Base-by-base conservation (phyloP, 2,888 invertebrate species). In the Euspilapteryx auroguttella region DNA sequence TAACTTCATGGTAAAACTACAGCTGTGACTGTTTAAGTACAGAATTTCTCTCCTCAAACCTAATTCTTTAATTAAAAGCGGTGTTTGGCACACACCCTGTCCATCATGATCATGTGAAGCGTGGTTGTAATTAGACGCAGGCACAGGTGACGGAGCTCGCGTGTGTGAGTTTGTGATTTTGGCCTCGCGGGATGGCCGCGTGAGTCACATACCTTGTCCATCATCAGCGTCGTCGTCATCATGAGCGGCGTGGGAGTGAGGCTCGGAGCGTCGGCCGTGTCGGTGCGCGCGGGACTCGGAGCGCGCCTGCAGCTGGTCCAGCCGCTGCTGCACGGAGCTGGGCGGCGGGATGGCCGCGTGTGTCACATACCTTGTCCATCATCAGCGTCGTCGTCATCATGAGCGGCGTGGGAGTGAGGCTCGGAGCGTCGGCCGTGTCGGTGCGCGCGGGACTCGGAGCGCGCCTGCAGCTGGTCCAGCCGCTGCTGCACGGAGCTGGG, bases 281-380 rank as follows among this genome's bases (percentile, higher is more conserved):
- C n/a, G n/a, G n/a, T n/a, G n/a, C n/a, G n/a, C 42, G 47, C 59
- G 59, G 36, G 57, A 42, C n/a, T n/a, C n/a, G 46, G n/a, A n/a
- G n/a, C 68, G 57, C 45, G 69, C 69, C 56, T 69, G 71, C 56
- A 75, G 32, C 52, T 46, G 63, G 45, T 73, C 71, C 37, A 75
- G 61, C 47, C 57, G 55, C 54, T 71, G 73, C 52, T 75, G 73
- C 57, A 75, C 73, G 20, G 71, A 54, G 12, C 61, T 63, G 50
- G 73, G 73, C 44, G 65, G 56, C 41, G 73, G 73, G 55, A 75
- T 68, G 53, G 73, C 73, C 14, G 65, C 65, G 51, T n/a, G n/a
- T n/a, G 13, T 12, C 25, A 28, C 17, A 17, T 6, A 17, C 17
- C 17, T 8, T 17, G 17, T 5, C 36, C 39, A 29, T 38, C 22